Evolutionary conservation across 2,888 invertebrate genomes (phyloP).

Genomic region (Eugnorisma glareosa): DNA sequence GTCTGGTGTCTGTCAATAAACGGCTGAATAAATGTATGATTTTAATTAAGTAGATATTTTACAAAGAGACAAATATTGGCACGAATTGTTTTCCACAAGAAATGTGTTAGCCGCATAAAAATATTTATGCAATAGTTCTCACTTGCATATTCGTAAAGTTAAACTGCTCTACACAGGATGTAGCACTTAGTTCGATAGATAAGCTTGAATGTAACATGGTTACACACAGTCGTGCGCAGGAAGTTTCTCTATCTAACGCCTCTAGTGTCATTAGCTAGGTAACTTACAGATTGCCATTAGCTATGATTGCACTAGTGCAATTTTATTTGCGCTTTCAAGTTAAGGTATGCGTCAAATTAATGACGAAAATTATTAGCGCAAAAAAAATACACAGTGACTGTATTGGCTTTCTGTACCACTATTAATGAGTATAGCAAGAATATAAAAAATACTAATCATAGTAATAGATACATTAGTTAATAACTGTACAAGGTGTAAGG

Average conservation of each 20-base stretch:
- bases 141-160: not conserved
- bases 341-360: not conserved
- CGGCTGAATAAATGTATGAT: not conserved
- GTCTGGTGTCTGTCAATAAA: not conserved
- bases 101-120: not conserved
- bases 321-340: not conserved
- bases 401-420: not conserved
- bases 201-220: constrained; percentile 7
- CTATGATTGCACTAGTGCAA: not conserved
- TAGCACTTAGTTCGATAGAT: constrained; percentile 26
- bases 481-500: not conserved
- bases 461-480: not conserved
- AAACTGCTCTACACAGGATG: constrained; percentile 33
- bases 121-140: not conserved
- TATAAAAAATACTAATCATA: not conserved
- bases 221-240: constrained; percentile 9
- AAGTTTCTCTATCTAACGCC: constrained; percentile 9
- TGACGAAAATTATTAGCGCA: not conserved
- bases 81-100: not conserved
- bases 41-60: not conserved
- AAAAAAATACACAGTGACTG: too few species aligned
- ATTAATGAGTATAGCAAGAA: not conserved
- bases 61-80: not conserved
- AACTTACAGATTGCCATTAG: too few species aligned
- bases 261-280: not conserved